These are phyloP conservation scores for Drosophila persimilis DNA, from an alignment of 1,140 invertebrate species.

Conservation along the genomic window DNA sequence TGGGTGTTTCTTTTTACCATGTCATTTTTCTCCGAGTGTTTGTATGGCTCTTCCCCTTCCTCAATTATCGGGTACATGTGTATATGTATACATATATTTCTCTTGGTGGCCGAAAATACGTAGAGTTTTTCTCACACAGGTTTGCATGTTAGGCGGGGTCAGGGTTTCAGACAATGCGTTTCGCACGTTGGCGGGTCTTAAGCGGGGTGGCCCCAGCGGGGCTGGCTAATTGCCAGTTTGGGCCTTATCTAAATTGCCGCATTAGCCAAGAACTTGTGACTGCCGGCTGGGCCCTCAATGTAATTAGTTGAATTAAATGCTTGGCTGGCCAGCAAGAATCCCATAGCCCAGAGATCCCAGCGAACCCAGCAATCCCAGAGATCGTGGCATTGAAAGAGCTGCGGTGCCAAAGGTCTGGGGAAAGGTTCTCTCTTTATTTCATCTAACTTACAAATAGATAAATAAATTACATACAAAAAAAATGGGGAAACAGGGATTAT, in stretches of 20 bases:
- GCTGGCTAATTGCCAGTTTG: conserved; percentile 66
- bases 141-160: conserved; percentile 71
- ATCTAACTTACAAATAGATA: conserved; percentile 31
- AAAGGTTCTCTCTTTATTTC: not conserved
- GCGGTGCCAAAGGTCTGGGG: not conserved
- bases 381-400: conserved; percentile 30
- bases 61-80: too few species aligned
- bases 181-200: conserved; percentile 51
- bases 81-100: too few species aligned
- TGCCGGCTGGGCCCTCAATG: conserved; percentile 35
- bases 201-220: conserved; percentile 17
- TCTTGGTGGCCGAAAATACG: conserved; percentile 10
- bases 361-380: not conserved
- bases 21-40: too few species aligned
- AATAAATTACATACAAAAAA: conserved; percentile 23
- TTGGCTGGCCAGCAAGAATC: conserved; percentile 58
- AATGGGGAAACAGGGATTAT: too few species aligned
- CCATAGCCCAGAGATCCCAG: not conserved
- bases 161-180: conserved; percentile 75
- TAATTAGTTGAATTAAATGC: conserved; percentile 75
- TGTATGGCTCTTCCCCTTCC: too few species aligned
- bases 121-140: conserved; percentile 55
- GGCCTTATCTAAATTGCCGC: conserved; percentile 77
- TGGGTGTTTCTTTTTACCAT: too few species aligned
- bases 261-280: conserved; percentile 75